Evolutionary conservation across 2,113 vertebrate genomes (phyloP).

Genomic region (Vidua macroura): DNA sequence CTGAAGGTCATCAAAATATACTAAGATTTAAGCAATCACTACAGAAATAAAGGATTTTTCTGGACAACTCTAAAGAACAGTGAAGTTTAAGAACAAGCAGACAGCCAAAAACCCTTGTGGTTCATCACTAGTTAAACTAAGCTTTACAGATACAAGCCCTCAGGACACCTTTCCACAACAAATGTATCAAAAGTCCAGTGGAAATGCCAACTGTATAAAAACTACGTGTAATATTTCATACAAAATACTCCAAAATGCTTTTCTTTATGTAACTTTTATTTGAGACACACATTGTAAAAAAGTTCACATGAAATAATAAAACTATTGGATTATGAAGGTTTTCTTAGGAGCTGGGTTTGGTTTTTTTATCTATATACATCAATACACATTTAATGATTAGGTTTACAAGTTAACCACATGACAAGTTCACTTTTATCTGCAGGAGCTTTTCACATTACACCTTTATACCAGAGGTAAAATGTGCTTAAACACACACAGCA

Average conservation of each 20-base stretch:
- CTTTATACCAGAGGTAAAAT: slow-evolving; percentile 61
- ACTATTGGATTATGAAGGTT: slow-evolving; percentile 26
- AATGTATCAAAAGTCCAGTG: fast-evolving
- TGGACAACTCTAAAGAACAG: not conserved
- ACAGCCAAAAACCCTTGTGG: not conserved
- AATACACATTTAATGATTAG: slow-evolving; percentile 74
- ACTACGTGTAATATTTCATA: slow-evolving; percentile 17
- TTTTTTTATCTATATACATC: slow-evolving; percentile 73
- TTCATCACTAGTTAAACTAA: not conserved
- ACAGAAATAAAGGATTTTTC: not conserved
- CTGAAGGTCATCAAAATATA: not conserved
- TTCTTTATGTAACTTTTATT: slow-evolving; percentile 82
- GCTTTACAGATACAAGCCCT: not conserved
- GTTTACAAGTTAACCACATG: slow-evolving; percentile 70
- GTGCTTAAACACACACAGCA: slow-evolving; percentile 63
- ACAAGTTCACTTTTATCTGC: slow-evolving; percentile 69
- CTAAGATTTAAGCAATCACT: not conserved
- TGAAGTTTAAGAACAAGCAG: not conserved
- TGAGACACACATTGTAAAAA: slow-evolving; percentile 80
- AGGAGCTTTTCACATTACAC: slow-evolving; percentile 66
- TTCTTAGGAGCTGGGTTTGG: not conserved
- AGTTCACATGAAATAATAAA: slow-evolving; percentile 80
- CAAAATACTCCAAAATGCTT: slow-evolving; percentile 56
- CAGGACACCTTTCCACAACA: not conserved
- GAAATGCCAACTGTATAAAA: not conserved